These are phyloP conservation scores for Chelonus formosanus DNA, from an alignment of 2,888 invertebrate genomes.

Conservation along the genomic window DNA sequence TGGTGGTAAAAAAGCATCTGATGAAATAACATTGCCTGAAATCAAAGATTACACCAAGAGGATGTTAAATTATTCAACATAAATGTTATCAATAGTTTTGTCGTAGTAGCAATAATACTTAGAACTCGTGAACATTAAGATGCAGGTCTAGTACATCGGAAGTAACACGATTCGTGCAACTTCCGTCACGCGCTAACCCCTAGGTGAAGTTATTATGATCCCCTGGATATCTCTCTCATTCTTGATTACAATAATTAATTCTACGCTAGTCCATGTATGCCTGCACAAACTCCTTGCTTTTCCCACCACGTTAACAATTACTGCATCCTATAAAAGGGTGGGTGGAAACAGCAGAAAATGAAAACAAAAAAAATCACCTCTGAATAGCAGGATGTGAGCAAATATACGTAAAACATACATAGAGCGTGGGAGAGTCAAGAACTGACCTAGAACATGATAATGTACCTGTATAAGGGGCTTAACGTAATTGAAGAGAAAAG, in stretches of 20 bases:
- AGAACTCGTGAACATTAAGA: constrained; percentile 22
- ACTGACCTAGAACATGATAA: constrained; percentile 19
- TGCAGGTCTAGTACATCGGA: constrained; percentile 39
- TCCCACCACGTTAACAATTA: constrained; percentile 25
- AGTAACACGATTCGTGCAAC: constrained; percentile 39
- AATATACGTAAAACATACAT: constrained; percentile 31
- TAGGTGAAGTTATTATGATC: constrained; percentile 23
- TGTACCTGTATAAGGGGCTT: neutral
- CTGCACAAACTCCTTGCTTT: constrained; percentile 20
- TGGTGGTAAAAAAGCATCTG: no score
- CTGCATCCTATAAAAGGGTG: constrained; percentile 18
- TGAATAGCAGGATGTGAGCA: constrained; percentile 65
- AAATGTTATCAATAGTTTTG: constrained; percentile 6
- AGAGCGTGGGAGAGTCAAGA: constrained; percentile 34
- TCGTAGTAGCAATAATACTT: neutral
- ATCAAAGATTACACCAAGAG: neutral
- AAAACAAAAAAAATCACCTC: constrained; percentile 26
- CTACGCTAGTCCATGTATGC: constrained; percentile 30
- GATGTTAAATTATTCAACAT: neutral
- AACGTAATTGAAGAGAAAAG: neutral
- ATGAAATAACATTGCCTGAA: neutral
- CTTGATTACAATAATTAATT: constrained; percentile 44
- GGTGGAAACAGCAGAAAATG: constrained; percentile 6
- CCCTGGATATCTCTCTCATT: constrained; percentile 20
- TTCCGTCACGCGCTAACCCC: constrained; percentile 20